Evolutionary conservation across 1,140 invertebrate species (phyloP), one percentile per base, ranked within the genome.

Genomic region (Oncopeltus fasciatus): DNA sequence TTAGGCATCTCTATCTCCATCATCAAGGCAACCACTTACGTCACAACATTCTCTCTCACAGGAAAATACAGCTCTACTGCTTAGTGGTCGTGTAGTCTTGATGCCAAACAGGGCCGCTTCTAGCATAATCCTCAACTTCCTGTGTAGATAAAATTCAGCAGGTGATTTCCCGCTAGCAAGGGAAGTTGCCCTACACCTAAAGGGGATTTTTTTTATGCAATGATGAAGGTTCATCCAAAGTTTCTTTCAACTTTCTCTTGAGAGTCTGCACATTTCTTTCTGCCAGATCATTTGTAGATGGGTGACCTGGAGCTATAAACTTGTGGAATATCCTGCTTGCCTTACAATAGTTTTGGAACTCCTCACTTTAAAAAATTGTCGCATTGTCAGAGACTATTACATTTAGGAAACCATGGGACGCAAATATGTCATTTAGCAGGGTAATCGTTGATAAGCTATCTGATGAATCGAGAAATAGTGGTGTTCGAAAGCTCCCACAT

Each of bases 401-500:
- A 16, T 53, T 14, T 14, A 65, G 67, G 20, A 65, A 27, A 5
- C 67, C 67, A 58, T 24, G 27, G 14, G 1, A 9, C 20, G 33
- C 24, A 27, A 64, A 66, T 44, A 64, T 63, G 14, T 66, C 51
- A 16, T 56, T 20, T 2, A 63, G 51, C 16, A 57, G 26, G 4
- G 47, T 18, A 3, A 58, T 66, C 14, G 59, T 70, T 33, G 70
- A 70, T 57, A 63, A 62, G 29, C 66, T 61, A 68, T 78, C 76
- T 73, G 68, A 1, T 74, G 59, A 28, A 78, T 68, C 11, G 76
- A 59, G 64, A 73, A 77, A 62, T 66, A 70, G 57, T 70, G 61
- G 1, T 67, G 67, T 51, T 69, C 44, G 49, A 74, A 72, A 11
- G 72, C 74, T 8, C 75, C 76, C 3, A 73, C 73, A 63, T 69